Evolutionary conservation across 2,797 vertebrate species (phyloP).

Genomic region (Aulostomus chinensis): DNA sequence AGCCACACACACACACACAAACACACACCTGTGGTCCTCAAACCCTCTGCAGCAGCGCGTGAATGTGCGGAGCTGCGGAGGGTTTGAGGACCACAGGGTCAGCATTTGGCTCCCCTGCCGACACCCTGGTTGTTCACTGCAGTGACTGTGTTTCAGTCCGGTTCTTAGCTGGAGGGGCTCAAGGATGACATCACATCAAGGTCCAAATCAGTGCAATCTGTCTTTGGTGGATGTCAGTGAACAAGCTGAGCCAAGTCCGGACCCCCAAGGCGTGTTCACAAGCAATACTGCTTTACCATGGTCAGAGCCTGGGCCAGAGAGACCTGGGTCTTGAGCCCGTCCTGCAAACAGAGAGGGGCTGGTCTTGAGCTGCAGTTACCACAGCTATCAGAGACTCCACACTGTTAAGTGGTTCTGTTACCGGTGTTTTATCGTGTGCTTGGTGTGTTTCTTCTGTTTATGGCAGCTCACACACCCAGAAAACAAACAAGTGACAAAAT

Average conservation of each 20-base stretch:
- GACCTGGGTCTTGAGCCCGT: constrained; percentile 64
- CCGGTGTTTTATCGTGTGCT: too few relatives aligned
- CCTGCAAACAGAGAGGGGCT: constrained; percentile 54
- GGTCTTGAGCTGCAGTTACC: neutral
- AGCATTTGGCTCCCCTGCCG: too few relatives aligned
- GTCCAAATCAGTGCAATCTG: constrained; percentile 1
- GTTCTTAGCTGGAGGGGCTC: too few relatives aligned
- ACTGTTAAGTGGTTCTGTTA: neutral
- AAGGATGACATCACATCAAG: too few relatives aligned
- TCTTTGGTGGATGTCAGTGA: constrained; percentile 17
- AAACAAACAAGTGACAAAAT: too few relatives aligned
- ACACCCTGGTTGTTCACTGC: too few relatives aligned
- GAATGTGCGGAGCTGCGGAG: too few relatives aligned
- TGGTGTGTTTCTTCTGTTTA: too few relatives aligned
- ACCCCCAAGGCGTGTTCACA: neutral
- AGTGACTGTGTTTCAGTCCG: too few relatives aligned
- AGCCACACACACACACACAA: constrained; percentile 2
- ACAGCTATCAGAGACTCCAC: neutral
- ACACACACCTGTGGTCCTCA: neutral
- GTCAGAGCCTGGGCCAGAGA: constrained; percentile 69
- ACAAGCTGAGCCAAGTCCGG: constrained; percentile 24
- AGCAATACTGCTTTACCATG: constrained; percentile 56
- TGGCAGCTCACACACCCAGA: too few relatives aligned
- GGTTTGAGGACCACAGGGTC: too few relatives aligned
- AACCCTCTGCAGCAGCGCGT: neutral